phyloP scores from a whole-genome alignment of 2,113 vertebrate genomes.

The Sebastes fasciatus region DNA sequence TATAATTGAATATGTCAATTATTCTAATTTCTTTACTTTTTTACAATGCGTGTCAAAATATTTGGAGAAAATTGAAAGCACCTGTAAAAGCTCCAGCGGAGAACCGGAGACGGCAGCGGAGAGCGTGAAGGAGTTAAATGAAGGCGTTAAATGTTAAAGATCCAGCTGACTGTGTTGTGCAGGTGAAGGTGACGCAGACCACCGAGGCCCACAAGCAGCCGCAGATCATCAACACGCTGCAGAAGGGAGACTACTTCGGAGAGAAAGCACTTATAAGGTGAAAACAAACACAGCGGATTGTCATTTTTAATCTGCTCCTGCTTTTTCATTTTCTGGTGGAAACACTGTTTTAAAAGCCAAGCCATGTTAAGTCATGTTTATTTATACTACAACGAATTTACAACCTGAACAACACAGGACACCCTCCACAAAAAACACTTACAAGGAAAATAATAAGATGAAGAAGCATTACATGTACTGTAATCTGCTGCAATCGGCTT shows the following conservation, averaged over 20 bases:
- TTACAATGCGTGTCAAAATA: neutral
- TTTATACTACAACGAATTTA: neutral
- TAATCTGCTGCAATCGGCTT: neutral
- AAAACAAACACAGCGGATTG: neutral
- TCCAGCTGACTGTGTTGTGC: slow-evolving; percentile 17
- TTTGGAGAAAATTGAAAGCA: neutral
- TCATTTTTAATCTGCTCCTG: neutral
- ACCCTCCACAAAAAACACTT: neutral
- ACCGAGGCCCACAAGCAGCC: slow-evolving; percentile 76
- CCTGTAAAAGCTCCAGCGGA: slow-evolving; percentile 7
- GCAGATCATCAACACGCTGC: slow-evolving; percentile 82
- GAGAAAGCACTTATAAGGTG: slow-evolving; percentile 87
- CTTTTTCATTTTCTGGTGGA: neutral
- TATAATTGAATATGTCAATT: slow-evolving; percentile 7
- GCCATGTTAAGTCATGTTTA: neutral
- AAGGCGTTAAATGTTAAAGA: neutral
- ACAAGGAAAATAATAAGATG: neutral
- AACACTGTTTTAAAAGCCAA: neutral
- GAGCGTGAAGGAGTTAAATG: neutral
- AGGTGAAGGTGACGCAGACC: slow-evolving; percentile 86
- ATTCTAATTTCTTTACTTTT: neutral
- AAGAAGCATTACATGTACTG: neutral
- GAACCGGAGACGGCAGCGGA: neutral
- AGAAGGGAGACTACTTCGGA: slow-evolving; percentile 86
- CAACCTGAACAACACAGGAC: neutral